Percentiles rank a stretch among this genome's conserved stretches.
Evolutionary conservation across 2,113 vertebrate species (phyloP).

Genomic region (Camelus bactrianus): DNA sequence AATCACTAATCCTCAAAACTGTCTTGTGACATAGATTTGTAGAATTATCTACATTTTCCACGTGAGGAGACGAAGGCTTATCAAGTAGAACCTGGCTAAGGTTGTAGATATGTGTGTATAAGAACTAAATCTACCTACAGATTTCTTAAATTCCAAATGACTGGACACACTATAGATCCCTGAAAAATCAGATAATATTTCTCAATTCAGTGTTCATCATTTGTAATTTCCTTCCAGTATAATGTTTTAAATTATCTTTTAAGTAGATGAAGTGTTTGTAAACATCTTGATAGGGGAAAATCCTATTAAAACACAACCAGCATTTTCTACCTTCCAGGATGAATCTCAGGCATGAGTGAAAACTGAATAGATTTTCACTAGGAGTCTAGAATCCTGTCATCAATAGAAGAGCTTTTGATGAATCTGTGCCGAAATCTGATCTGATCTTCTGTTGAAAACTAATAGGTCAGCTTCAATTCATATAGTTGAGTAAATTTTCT

Average conservation of each 20-base stretch:
- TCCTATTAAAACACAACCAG: not conserved
- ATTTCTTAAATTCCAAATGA: not conserved
- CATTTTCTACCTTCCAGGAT: not conserved
- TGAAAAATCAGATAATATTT: not conserved
- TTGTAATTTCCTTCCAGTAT: not conserved
- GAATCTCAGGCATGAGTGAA: not conserved
- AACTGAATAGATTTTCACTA: not conserved
- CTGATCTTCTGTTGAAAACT: slow-evolving; percentile 1
- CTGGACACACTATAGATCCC: not conserved
- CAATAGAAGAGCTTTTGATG: not conserved
- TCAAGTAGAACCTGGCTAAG: not conserved
- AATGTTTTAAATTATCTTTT: slow-evolving; percentile 29
- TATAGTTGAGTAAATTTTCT: not conserved
- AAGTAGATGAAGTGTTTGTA: not conserved
- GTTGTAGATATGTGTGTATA: not conserved
- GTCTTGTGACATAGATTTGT: not conserved
- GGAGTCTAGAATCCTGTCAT: not conserved
- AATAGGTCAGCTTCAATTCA: slow-evolving; percentile 2
- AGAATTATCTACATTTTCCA: not conserved
- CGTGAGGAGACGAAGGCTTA: not conserved
- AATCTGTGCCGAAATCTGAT: not conserved
- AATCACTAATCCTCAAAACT: not conserved
- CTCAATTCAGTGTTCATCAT: not conserved
- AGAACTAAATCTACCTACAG: not conserved
- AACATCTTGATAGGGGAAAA: not conserved